Evolutionary conservation across 2,888 invertebrate genomes (phyloP), one percentile per base, ranked within the genome.

Genomic region (Hirtodrosophila confusa): DNA sequence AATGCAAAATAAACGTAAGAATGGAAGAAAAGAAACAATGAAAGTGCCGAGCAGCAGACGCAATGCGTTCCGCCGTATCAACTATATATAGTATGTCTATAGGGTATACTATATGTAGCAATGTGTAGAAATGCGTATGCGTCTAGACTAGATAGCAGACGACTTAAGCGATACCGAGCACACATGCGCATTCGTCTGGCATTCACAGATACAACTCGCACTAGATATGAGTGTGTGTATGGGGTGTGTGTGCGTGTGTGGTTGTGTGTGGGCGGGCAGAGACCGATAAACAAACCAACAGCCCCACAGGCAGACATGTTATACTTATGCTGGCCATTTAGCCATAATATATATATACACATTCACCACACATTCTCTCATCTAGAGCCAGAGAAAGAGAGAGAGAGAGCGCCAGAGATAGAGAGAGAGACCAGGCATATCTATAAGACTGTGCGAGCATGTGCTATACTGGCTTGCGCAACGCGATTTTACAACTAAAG

Each of bases 131-230:
- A 57, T 66, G 68, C 66, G 71, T 74, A 70, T 74, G 64, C 71
- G 89, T 90, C 89, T 89, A 89, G 89, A 89, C 89, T 80, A 88
- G 89, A 88, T 86, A 89, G 87, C 89, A 89, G 89, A 89, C 89
- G 82, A 88, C 84, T 86, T 88, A 84, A 88, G 86, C 77, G 78
- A 82, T 77, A 88, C 33, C 69, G 67, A 70, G 66, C 78, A 80
- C 69, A 83, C 75, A 83, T 84, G 87, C 75, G 85, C 84, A 79
- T 68, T 56, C 78, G 78, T 73, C 73, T 75, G 75, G 70, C 67
- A 65, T 66, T 62, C 69, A 48, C 23, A 36, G 49, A 51, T 51
- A 48, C 11, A 31, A 50, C 57, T 17, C 35, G 36, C n/a, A 24
- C 35, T 24, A 17, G 2, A 39, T 49, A 11, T 11, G 11, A 27